Evolutionary conservation across 2,888 invertebrate genomes (phyloP).

Genomic region (Syritta pipiens): DNA sequence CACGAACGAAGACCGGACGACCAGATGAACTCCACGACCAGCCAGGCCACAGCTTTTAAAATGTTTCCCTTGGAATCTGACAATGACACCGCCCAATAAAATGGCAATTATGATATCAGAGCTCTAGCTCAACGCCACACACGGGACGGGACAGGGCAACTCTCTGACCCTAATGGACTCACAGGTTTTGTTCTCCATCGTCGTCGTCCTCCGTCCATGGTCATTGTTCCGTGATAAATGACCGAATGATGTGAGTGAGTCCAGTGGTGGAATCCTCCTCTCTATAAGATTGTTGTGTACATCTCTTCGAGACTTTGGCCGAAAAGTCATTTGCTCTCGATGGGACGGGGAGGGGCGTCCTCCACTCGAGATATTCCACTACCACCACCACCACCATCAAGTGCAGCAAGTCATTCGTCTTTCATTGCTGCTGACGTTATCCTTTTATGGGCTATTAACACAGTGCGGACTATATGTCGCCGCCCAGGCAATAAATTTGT

Average conservation of each 20-base stretch:
- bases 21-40: slow-evolving; percentile 29
- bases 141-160: slow-evolving; percentile 48
- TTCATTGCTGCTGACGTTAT: slow-evolving; percentile 69
- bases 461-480: slow-evolving; percentile 68
- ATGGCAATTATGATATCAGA: slow-evolving; percentile 69
- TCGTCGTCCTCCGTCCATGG: slow-evolving; percentile 17
- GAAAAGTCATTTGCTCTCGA: slow-evolving; percentile 53
- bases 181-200: slow-evolving; percentile 34
- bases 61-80: slow-evolving; percentile 35
- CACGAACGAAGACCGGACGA: background rate
- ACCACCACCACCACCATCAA: slow-evolving; percentile 22
- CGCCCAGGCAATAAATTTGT: slow-evolving; percentile 69
- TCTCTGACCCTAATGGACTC: slow-evolving; percentile 67
- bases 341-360: slow-evolving; percentile 19
- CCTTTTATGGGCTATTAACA: slow-evolving; percentile 70
- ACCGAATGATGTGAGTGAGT: slow-evolving; percentile 48
- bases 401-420: slow-evolving; percentile 69
- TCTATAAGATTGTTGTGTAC: slow-evolving; percentile 50
- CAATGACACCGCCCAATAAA: slow-evolving; percentile 66
- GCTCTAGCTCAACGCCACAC: slow-evolving; percentile 23
- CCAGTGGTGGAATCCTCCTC: slow-evolving; percentile 21
- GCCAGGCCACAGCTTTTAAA: no score
- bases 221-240: slow-evolving; percentile 67
- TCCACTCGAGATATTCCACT: slow-evolving; percentile 15
- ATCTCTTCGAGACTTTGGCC: slow-evolving; percentile 44